Evolutionary conservation across 1,140 invertebrate species (phyloP), one percentile per base, ranked within the genome.

Genomic region (Drosophila seguyi): DNA sequence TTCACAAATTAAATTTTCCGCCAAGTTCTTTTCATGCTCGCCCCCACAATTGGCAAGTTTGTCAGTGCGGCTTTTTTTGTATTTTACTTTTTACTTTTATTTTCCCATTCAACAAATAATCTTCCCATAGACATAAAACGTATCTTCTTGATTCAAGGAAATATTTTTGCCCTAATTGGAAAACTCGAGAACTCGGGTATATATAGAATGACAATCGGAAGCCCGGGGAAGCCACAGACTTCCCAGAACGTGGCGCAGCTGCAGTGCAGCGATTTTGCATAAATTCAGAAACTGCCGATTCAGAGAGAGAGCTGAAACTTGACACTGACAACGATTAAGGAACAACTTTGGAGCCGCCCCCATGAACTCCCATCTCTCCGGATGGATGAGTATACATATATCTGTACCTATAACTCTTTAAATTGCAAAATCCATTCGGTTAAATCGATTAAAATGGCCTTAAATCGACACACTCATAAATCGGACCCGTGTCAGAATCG

Each of bases 321-420:
- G 52, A 55, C 52, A 55, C 52, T 38, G 52, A 38, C 34, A 38
- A 55, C 52, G 52, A 38, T 55, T 55, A 55, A n/a, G 52, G 34
- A 55, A 25, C 52, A 55, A 55, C 52, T 55, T 55, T 55, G 36
- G 22, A 2, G 16, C 14, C n/a, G n/a, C n/a, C n/a, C 18, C 50
- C 14, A 2, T 10, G 6, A 34, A 48, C 25, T n/a, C n/a, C n/a
- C 25, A 3, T 11, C 47, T 18, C 10, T 18, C 10, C 27, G 27
- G 27, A 31, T 18, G 47, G n/a, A n/a, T n/a, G n/a, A n/a, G n/a
- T n/a, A n/a, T n/a, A n/a, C n/a, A n/a, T n/a, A n/a, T n/a, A n/a
- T n/a, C n/a, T n/a, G n/a, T n/a, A n/a, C n/a, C n/a, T n/a, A n/a
- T n/a, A 52, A 52, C 27, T 29, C n/a, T 50, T 31, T 18, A 31